These are phyloP conservation scores for Sinosuthora webbiana DNA, from an alignment of 2,113 vertebrate species.

Conservation along the genomic window DNA sequence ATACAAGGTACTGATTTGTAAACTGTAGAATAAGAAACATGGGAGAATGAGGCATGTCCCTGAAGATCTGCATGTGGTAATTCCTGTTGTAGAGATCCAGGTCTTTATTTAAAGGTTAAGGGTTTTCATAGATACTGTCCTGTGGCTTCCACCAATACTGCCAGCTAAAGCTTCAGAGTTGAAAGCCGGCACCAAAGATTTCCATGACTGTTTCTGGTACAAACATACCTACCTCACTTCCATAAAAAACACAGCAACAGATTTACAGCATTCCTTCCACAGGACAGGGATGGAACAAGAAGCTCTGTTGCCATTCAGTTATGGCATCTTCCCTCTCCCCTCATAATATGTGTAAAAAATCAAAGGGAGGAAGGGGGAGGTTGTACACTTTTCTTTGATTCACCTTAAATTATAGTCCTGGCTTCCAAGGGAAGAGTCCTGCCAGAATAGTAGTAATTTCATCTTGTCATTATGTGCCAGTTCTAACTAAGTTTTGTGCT, in stretches of 20 bases:
- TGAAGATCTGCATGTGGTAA: neutral
- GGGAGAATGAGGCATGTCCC: neutral
- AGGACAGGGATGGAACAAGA: neutral
- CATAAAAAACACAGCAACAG: neutral
- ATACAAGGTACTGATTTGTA: neutral
- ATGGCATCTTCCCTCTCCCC: neutral
- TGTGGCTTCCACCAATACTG: neutral
- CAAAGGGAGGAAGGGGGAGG: neutral
- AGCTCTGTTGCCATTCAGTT: neutral
- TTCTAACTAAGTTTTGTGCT: neutral
- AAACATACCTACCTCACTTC: neutral
- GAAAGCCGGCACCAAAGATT: neutral
- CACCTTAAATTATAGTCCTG: conserved; percentile 3
- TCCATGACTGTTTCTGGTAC: neutral
- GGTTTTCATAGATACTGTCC: neutral
- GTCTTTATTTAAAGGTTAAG: neutral
- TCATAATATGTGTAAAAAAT: neutral
- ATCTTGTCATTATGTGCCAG: neutral
- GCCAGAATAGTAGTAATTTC: neutral
- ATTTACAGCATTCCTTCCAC: neutral
- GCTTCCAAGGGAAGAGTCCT: neutral
- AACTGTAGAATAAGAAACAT: neutral
- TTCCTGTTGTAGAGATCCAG: neutral
- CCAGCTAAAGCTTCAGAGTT: neutral
- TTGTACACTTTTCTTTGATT: neutral